Conservation (phyloP, 2,888 invertebrate genomes). For the Limnephilus rhombicus region DNA sequence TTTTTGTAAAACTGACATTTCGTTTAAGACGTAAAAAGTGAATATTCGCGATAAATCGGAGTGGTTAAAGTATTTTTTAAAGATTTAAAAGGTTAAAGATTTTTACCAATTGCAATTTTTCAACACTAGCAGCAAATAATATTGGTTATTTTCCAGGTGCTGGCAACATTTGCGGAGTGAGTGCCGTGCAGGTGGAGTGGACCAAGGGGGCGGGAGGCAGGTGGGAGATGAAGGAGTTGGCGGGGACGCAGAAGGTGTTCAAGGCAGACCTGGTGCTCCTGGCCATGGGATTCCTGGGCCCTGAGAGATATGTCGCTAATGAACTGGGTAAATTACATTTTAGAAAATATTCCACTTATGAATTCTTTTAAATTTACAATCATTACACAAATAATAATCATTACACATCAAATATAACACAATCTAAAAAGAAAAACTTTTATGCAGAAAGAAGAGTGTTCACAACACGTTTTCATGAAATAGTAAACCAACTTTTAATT, state of each 20-base stretch:
- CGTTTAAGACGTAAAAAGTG: no score
- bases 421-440: not conserved
- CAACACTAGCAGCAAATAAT: not conserved
- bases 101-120: not conserved
- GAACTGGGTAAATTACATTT: constrained; percentile 77
- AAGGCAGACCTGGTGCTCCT: constrained; percentile 94
- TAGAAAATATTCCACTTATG: not conserved
- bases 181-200: constrained; percentile 95
- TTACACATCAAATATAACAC: no score
- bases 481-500: not conserved
- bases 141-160: constrained; percentile 71
- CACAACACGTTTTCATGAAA: not conserved
- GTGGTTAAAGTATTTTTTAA: no score
- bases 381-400: no score
- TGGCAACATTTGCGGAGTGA: constrained; percentile 94
- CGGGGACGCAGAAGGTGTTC: constrained; percentile 87
- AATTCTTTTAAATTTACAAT: not conserved
- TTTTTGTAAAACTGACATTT: no score
- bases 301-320: constrained; percentile 92
- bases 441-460: not conserved
- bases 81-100: no score
- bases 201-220: constrained; percentile 92
- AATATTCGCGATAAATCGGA: no score
- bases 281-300: constrained; percentile 99
- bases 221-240: constrained; percentile 95